These are phyloP conservation scores for Austrolebias charrua DNA, from an alignment of 2,797 vertebrate species.

Conservation along the genomic window DNA sequence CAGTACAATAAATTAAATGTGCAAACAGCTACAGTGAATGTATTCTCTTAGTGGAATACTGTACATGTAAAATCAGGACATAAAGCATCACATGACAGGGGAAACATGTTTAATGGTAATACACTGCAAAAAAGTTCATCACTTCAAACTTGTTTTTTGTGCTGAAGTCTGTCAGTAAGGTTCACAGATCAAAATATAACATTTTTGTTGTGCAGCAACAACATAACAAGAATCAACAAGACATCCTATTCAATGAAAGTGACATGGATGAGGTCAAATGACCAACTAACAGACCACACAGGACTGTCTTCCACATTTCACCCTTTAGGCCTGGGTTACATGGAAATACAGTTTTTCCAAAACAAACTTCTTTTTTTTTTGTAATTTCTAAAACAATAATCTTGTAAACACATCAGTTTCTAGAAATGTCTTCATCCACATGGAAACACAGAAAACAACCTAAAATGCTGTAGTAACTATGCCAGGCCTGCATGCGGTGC, in stretches of 20 bases:
- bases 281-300: conserved; percentile 2
- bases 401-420: no score
- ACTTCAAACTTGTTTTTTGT: conserved; percentile 56
- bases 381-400: no score
- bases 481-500: no score
- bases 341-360: no score
- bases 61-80: conserved; percentile 8
- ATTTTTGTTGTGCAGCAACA: conserved; percentile 33
- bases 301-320: neutral
- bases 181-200: conserved; percentile 17
- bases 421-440: no score
- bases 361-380: no score
- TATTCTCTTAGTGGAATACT: conserved; percentile 7
- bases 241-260: conserved; percentile 17
- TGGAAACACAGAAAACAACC: no score
- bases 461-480: no score
- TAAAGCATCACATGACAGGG: conserved; percentile 5
- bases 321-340: no score
- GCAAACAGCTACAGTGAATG: conserved; percentile 14
- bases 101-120: conserved; percentile 56
- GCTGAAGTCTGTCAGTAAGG: conserved; percentile 29
- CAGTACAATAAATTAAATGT: conserved; percentile 24
- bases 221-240: conserved; percentile 14
- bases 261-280: conserved; percentile 10
- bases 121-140: conserved; percentile 54